These are phyloP conservation scores for Myathropa florea DNA, from an alignment of 2,888 invertebrate genomes.

Conservation along the genomic window DNA sequence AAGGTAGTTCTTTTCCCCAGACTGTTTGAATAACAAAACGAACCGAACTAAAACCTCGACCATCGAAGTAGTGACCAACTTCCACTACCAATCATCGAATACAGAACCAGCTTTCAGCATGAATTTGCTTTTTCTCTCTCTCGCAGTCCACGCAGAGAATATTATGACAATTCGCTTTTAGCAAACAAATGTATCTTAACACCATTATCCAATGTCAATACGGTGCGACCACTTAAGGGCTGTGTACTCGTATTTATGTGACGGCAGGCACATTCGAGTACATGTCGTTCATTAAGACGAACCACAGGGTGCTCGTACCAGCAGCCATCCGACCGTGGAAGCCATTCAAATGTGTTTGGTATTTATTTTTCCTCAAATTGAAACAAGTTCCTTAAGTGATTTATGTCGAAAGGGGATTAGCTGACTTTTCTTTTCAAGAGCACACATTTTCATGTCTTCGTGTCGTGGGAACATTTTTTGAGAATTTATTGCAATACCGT, in stretches of 20 bases:
- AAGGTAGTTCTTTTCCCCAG: no score
- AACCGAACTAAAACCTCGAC: no score
- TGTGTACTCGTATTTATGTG: background rate
- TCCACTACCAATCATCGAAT: background rate
- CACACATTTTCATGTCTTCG: background rate
- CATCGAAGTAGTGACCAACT: no score
- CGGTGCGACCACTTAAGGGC: background rate
- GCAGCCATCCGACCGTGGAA: background rate
- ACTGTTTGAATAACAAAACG: no score
- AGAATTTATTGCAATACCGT: background rate
- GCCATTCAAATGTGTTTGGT: background rate
- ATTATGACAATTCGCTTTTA: background rate
- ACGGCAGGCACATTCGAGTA: conserved; percentile 10
- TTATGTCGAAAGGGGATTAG: conserved; percentile 15
- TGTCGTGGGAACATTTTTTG: background rate
- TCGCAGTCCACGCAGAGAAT: background rate
- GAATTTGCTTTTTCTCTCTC: background rate
- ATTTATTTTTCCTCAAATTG: background rate
- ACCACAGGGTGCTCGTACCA: conserved; percentile 10
- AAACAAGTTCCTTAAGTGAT: conserved; percentile 7
- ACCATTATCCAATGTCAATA: conserved; percentile 49
- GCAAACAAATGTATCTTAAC: conserved; percentile 16
- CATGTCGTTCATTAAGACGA: background rate
- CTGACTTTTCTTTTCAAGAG: background rate
- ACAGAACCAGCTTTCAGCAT: background rate